Conservation (phyloP, 1,140 invertebrate species). For the Nebria ingens region DNA sequence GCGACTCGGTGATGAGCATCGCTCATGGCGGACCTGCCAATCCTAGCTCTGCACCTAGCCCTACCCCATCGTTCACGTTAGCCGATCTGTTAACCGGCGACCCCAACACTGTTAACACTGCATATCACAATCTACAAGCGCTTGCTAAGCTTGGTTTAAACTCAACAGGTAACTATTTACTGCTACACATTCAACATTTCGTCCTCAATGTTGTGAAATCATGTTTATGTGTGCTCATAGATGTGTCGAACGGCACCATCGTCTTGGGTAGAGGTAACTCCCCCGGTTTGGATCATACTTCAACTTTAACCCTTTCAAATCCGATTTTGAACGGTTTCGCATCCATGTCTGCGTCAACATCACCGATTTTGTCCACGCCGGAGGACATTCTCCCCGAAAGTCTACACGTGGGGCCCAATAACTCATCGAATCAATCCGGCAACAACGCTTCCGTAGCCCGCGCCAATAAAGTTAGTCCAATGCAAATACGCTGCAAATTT, state of each 20-base stretch:
- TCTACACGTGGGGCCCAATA: constrained; percentile 16
- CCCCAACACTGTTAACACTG: constrained; percentile 54
- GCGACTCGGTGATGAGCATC: constrained; percentile 28
- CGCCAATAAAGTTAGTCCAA: constrained; percentile 61
- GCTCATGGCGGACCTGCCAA: constrained; percentile 28
- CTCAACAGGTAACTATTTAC: constrained; percentile 2
- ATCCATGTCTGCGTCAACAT: constrained; percentile 47
- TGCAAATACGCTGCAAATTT: constrained; percentile 88
- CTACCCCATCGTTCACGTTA: constrained; percentile 52
- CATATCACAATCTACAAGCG: constrained; percentile 77
- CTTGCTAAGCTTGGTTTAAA: constrained; percentile 66
- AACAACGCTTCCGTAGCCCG: constrained; percentile 36
- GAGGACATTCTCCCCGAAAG: constrained; percentile 28
- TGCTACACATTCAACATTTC: constrained; percentile 15
- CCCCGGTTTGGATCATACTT: constrained; percentile 22
- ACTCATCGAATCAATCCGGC: constrained; percentile 35
- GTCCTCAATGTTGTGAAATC: constrained; percentile 17
- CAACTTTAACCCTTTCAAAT: constrained; percentile 31
- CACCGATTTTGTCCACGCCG: constrained; percentile 45
- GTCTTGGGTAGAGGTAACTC: constrained; percentile 38
- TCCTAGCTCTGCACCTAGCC: constrained; percentile 50
- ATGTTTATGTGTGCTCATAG: constrained; percentile 11
- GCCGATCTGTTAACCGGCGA: constrained; percentile 66
- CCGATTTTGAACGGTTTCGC: constrained; percentile 43
- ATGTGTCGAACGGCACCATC: constrained; percentile 24